Base-by-base conservation (phyloP, 2,113 vertebrate genomes). In the Misgurnus anguillicaudatus region DNA sequence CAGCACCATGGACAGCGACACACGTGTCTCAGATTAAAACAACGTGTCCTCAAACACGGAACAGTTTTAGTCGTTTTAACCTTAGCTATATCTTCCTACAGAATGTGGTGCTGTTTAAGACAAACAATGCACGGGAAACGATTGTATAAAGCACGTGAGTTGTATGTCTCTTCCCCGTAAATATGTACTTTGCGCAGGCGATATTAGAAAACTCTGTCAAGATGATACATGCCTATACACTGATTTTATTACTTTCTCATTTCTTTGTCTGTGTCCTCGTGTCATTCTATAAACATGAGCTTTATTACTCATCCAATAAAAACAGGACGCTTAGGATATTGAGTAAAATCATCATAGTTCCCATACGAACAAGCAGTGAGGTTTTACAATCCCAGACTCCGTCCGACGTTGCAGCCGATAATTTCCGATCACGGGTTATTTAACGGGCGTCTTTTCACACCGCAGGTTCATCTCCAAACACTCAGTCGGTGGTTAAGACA, bases 261-360 rank as follows among this genome's bases (percentile, higher is more conserved):
- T 13, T 51, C 38, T 14, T 31, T 10, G 47, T 4, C 48, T 4
- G 24, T 3, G 53, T 70, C 53, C 16, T 6, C 9, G 16, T 55
- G 31, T 19, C 31, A 71, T 39, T n/a, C 47, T 14, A 9, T 10
- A 73, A 58, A 24, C 39, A 47, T 10, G 7, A 9, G 41, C 19
- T 64, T 9, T 13, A 47, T 21, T 53, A 92, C 92, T 92, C 82
- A 93, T 91, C 92, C 48, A 88, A 75, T 78, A 92, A 77, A 80
- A 90, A 82, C 76, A 91, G 64, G 78, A 91, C 31, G 75, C 85
- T 86, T 86, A 92, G 36, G 83, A 89, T 76, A 81, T 83, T 82
- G 10, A 90, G 81, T 62, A 90, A 85, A 85, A 89, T 87, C 92
- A 92, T 92, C 63, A 87, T 86, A 87, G 68, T 78, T 83, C 80